Evolutionary conservation across 2,797 vertebrate genomes (phyloP).

Genomic region (Lagorchestes hirsutus): DNA sequence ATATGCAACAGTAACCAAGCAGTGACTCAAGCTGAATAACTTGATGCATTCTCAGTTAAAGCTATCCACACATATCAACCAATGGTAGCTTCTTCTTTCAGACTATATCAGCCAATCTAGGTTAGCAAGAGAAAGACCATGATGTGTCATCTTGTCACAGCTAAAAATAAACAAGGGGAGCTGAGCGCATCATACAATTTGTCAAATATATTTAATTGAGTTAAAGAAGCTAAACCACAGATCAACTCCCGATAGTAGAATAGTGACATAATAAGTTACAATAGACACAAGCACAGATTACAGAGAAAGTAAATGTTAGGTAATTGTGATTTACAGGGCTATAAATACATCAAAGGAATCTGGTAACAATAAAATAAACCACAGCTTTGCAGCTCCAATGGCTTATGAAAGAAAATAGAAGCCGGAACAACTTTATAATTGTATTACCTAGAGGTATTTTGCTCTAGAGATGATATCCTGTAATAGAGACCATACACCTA

Average conservation of each 20-base stretch:
- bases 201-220: conserved; percentile 76
- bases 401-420: conserved; percentile 12
- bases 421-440: neutral
- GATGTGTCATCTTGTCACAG: conserved; percentile 74
- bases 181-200: conserved; percentile 69
- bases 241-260: conserved; percentile 71
- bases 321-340: conserved; percentile 69
- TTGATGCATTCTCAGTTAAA: conserved; percentile 70
- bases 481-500: neutral
- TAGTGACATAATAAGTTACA: conserved; percentile 72
- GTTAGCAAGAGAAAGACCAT: conserved; percentile 75
- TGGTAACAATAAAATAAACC: conserved; percentile 65
- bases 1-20: conserved; percentile 81
- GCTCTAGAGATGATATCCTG: neutral
- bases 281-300: conserved; percentile 65
- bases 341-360: conserved; percentile 64
- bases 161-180: conserved; percentile 80
- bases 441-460: neutral
- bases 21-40: conserved; percentile 76
- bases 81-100: conserved; percentile 65
- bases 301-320: conserved; percentile 52
- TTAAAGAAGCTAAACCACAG: conserved; percentile 72
- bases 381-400: conserved; percentile 10
- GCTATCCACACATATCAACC: conserved; percentile 67
- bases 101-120: conserved; percentile 73